phyloP scores from a whole-genome alignment of 2,113 vertebrate genomes.

The Dasyurus viverrinus region DNA sequence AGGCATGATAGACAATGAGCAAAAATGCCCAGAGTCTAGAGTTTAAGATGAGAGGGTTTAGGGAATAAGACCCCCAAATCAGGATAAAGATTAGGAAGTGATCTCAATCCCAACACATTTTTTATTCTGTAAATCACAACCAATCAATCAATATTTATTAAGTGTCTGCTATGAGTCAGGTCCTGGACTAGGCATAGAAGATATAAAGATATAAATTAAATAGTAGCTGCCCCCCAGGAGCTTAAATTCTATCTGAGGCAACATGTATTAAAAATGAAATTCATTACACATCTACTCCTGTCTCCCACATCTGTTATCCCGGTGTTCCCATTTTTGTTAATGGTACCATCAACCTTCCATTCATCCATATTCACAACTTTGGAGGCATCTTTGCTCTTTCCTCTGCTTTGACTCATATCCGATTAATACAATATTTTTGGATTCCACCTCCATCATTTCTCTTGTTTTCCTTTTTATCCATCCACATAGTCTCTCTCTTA shows the following conservation, averaged over 20 bases:
- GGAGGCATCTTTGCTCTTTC: not conserved
- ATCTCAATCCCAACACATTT: not conserved
- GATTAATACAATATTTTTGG: not conserved
- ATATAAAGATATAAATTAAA: not conserved
- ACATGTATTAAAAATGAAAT: not conserved
- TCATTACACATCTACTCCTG: not conserved
- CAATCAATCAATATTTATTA: not conserved
- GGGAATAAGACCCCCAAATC: not conserved
- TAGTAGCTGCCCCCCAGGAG: not conserved
- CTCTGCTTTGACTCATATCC: not conserved
- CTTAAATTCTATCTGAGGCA: not conserved
- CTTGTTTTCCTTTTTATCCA: not conserved
- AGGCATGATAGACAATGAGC: not conserved
- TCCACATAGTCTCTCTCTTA: not conserved
- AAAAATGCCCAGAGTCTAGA: not conserved
- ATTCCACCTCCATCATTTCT: not conserved
- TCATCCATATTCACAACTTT: not conserved
- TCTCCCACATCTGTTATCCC: not conserved
- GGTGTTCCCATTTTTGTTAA: not conserved
- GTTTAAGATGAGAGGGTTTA: not conserved
- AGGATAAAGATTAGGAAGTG: not conserved
- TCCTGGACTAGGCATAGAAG: not conserved
- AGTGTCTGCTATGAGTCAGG: not conserved
- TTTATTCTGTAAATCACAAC: not conserved
- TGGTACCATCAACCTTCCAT: not conserved